Percentiles rank a stretch among this genome's conserved stretches.
Conservation (phyloP, 2,888 invertebrate genomes). For the Drosophila anomelani region DNA sequence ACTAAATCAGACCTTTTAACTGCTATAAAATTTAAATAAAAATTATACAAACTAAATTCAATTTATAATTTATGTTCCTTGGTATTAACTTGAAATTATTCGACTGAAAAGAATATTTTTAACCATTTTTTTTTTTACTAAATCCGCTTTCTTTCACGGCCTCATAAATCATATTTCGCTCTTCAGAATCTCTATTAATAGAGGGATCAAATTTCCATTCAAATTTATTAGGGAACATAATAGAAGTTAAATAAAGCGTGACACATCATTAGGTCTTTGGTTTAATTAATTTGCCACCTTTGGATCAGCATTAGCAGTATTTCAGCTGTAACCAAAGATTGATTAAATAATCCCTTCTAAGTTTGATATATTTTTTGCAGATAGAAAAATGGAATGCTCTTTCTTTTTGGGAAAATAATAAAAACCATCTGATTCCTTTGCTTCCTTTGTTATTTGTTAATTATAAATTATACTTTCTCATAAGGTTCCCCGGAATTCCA, state of each 20-base stretch:
- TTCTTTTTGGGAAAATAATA: neutral
- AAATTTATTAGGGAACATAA: conserved; percentile 24
- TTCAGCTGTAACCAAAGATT: conserved; percentile 3
- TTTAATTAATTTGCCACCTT: conserved; percentile 11
- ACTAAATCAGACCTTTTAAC: too few relatives aligned
- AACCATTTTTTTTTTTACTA: neutral
- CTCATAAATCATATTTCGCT: conserved; percentile 40
- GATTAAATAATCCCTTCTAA: neutral
- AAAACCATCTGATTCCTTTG: neutral
- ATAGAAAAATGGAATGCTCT: neutral
- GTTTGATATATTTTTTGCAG: neutral
- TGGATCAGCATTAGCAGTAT: conserved; percentile 1
- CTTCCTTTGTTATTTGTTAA: neutral
- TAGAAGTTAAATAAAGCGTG: conserved; percentile 14
- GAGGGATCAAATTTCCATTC: conserved; percentile 21
- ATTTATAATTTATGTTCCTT: neutral
- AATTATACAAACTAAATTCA: neutral
- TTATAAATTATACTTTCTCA: neutral
- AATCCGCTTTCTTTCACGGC: conserved; percentile 13
- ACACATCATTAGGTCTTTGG: conserved; percentile 24
- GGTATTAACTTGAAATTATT: too few relatives aligned
- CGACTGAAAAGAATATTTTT: neutral
- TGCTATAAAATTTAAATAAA: neutral
- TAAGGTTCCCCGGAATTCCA: neutral
- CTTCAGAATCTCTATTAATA: conserved; percentile 1